phyloP scores from a whole-genome alignment of 2,797 vertebrate species.

The Florisuga fusca region DNA sequence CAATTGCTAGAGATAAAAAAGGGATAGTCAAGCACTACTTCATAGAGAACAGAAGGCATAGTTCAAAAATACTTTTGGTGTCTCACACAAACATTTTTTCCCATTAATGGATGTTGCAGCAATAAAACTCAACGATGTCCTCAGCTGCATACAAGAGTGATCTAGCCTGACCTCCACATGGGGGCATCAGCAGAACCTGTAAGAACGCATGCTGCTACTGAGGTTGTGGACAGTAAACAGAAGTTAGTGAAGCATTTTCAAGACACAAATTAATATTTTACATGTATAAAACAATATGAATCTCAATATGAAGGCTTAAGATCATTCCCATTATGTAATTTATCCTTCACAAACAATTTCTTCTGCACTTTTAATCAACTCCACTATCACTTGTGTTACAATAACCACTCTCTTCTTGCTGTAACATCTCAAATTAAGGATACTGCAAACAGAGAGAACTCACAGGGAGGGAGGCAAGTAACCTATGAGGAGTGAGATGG shows the following conservation, averaged over 20 bases:
- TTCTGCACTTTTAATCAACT: background rate
- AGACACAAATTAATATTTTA: background rate
- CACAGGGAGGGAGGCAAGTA: background rate
- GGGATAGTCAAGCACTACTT: background rate
- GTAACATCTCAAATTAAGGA: background rate
- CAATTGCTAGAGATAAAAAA: background rate
- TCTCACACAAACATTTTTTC: background rate
- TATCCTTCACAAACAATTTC: background rate
- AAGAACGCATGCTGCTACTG: background rate
- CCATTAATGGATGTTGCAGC: background rate
- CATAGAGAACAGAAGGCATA: background rate
- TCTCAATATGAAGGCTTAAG: background rate
- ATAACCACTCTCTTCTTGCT: background rate
- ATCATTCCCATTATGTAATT: background rate
- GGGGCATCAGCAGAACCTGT: conserved; percentile 30
- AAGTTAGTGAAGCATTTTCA: background rate
- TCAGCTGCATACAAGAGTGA: background rate
- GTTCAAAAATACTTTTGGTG: background rate
- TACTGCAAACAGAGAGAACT: background rate
- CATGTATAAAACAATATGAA: background rate
- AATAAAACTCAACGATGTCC: background rate
- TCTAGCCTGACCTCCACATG: conserved; percentile 21
- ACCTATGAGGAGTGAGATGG: background rate
- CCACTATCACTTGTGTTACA: background rate
- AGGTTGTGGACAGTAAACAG: background rate